These are phyloP conservation scores for Raja brachyura DNA, from an alignment of 2,113 vertebrate species.

Conservation along the genomic window DNA sequence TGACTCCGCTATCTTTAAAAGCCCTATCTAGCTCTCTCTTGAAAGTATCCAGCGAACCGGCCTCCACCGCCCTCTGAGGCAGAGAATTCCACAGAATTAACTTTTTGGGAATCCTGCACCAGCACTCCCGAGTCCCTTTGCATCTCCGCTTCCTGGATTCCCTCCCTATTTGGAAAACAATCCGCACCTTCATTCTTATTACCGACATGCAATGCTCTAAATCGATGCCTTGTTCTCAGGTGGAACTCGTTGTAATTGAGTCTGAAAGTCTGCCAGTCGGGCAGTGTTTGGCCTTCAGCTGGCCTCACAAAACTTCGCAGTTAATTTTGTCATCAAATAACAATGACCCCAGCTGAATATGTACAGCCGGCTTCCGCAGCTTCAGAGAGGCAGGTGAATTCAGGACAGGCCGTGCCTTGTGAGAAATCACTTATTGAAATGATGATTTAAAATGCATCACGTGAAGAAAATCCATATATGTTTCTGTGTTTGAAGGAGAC, in stretches of 20 bases:
- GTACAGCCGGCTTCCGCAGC: not conserved
- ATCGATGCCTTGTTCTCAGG: not conserved
- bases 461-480: not conserved
- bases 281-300: not conserved
- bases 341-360: not conserved
- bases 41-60: no score
- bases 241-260: not conserved
- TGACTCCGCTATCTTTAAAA: no score
- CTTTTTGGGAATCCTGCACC: no score
- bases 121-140: no score
- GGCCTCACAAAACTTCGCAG: not conserved
- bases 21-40: no score
- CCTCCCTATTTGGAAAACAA: no score
- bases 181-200: no score
- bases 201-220: no score
- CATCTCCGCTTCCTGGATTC: no score
- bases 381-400: not conserved
- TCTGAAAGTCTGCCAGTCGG: not conserved
- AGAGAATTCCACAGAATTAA: no score
- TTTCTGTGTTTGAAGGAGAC: no score
- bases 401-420: not conserved
- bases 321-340: not conserved
- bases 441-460: not conserved
- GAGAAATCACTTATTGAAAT: not conserved
- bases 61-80: no score